These are phyloP conservation scores for Panulirus ornatus DNA, from an alignment of 1,140 invertebrate species.

Conservation along the genomic window DNA sequence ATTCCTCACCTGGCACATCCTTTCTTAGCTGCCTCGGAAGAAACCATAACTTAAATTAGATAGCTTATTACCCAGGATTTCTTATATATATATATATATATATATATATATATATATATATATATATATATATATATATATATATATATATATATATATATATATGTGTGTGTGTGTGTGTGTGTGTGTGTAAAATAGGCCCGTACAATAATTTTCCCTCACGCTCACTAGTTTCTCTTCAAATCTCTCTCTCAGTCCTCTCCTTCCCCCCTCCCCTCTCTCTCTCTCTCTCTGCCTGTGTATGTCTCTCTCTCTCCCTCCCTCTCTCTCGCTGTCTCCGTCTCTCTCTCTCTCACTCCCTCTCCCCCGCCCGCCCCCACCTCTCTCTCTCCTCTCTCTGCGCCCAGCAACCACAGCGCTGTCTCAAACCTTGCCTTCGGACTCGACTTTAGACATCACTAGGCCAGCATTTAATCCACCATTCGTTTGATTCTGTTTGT, in stretches of 20 bases:
- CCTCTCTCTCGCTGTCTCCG: background rate
- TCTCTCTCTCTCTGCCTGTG: conserved; percentile 35
- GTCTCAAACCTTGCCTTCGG: background rate
- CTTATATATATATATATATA: background rate
- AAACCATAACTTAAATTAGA: background rate
- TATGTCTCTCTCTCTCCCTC: conserved; percentile 37
- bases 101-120: conserved; percentile 14
- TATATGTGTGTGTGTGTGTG: no score
- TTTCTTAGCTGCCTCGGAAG: no score
- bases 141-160: background rate
- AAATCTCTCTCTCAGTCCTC: background rate
- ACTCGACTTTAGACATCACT: background rate
- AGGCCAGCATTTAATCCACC: background rate
- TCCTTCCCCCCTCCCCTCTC: conserved; percentile 16
- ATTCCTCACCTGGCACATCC: background rate
- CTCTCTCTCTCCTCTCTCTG: background rate
- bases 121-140: conserved; percentile 14
- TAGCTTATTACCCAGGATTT: no score
- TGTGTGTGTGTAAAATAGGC: no score
- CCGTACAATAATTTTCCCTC: no score
- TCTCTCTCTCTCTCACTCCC: conserved; percentile 50
- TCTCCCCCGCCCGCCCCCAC: background rate
- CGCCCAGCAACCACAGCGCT: conserved; percentile 46
- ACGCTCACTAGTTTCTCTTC: background rate
- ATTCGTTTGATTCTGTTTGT: background rate